Conservation (phyloP, 2,113 vertebrate genomes). For the Leucosticte australis region DNA sequence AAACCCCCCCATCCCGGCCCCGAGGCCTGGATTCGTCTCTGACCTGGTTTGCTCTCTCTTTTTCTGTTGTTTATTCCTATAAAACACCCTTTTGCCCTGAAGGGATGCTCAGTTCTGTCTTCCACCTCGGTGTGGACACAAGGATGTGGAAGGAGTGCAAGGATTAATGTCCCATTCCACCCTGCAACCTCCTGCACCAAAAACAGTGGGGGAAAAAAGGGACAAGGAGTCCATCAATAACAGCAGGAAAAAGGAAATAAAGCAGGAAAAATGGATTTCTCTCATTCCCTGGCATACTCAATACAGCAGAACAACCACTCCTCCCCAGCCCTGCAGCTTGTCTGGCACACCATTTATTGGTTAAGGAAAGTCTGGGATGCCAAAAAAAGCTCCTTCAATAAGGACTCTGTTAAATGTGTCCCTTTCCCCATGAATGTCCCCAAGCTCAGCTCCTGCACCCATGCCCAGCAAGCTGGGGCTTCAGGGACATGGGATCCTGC, state of each 20-base stretch:
- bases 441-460: not conserved
- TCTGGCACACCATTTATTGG: not conserved
- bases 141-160: accelerated
- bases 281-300: not conserved
- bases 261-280: not conserved
- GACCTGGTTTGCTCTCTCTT: not conserved
- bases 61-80: not conserved
- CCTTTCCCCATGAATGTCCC: not conserved
- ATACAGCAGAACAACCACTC: accelerated
- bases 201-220: accelerated
- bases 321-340: not conserved
- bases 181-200: not conserved
- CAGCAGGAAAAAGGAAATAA: not conserved
- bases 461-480: accelerated
- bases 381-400: not conserved
- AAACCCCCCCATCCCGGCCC: not conserved
- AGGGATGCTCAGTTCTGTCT: not conserved
- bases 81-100: not conserved
- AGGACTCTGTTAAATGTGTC: accelerated
- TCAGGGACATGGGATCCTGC: accelerated
- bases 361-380: not conserved
- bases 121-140: accelerated
- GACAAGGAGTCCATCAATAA: not conserved
- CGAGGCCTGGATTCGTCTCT: not conserved
- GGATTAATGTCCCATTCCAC: not conserved